phyloP scores from a whole-genome alignment of 2,113 vertebrate genomes.

The Regulus satrapa region DNA sequence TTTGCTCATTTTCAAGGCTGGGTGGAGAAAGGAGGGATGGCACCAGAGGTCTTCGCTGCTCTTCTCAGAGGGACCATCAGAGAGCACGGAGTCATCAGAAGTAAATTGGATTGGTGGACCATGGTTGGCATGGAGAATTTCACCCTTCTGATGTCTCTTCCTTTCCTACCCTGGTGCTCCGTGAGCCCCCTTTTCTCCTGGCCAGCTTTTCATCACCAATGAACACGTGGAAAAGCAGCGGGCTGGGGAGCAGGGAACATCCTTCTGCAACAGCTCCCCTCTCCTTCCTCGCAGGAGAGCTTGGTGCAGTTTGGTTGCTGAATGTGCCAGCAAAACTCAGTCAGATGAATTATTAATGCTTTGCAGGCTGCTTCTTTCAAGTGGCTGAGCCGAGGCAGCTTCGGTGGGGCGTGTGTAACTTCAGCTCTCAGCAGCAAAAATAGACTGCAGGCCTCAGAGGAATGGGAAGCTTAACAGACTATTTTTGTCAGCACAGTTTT shows the following conservation, averaged over 20 bases:
- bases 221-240: background rate
- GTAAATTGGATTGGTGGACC: background rate
- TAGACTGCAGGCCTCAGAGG: conserved; percentile 30
- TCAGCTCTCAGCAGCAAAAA: conserved; percentile 45
- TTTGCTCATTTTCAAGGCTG: background rate
- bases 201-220: background rate
- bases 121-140: background rate
- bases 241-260: background rate
- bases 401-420: conserved; percentile 5
- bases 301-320: conserved; percentile 35
- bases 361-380: background rate
- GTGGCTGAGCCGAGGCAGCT: conserved; percentile 16
- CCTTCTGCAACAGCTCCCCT: background rate
- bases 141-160: background rate
- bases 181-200: background rate
- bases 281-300: background rate
- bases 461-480: conserved; percentile 45
- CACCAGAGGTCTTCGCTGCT: background rate
- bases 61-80: rapidly evolving
- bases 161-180: background rate
- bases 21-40: background rate
- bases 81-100: background rate
- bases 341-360: conserved; percentile 58
- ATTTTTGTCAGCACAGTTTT: conserved; percentile 60
- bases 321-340: background rate